Conservation (phyloP, 2,888 invertebrate genomes). For the Aphodius granarius region DNA sequence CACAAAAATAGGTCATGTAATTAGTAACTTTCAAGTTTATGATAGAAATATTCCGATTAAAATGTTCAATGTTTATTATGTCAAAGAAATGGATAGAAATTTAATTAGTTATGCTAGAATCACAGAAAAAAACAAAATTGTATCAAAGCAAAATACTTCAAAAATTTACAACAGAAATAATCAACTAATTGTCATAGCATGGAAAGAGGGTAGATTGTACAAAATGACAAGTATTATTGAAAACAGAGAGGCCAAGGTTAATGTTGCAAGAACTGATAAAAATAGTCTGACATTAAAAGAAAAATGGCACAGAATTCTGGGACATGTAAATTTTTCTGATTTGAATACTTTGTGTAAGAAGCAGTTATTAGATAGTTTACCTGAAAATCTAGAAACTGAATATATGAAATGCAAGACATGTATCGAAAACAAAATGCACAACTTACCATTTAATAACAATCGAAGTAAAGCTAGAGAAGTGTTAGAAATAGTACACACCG, state of each 20-base stretch:
- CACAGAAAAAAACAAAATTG: constrained; percentile 29
- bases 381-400: too few species aligned
- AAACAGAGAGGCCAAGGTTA: constrained; percentile 10
- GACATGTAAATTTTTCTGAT: too few species aligned
- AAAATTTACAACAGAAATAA: constrained; percentile 27
- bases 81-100: constrained; percentile 24
- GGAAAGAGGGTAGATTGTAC: constrained; percentile 28
- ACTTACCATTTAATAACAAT: too few species aligned
- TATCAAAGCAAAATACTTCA: constrained; percentile 21
- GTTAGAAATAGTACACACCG: too few species aligned
- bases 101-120: constrained; percentile 29
- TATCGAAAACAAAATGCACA: too few species aligned
- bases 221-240: constrained; percentile 19
- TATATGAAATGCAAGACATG: too few species aligned
- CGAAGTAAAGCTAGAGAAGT: too few species aligned
- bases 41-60: neutral
- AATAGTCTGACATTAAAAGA: too few species aligned
- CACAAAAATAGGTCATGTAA: constrained; percentile 11
- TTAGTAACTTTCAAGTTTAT: neutral
- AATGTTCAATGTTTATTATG: constrained; percentile 23
- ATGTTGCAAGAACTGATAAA: too few species aligned
- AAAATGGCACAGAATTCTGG: too few species aligned
- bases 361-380: too few species aligned
- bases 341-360: too few species aligned
- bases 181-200: constrained; percentile 27